Conservation (phyloP, 1,140 invertebrate species). For the Octopus sinensis region DNA sequence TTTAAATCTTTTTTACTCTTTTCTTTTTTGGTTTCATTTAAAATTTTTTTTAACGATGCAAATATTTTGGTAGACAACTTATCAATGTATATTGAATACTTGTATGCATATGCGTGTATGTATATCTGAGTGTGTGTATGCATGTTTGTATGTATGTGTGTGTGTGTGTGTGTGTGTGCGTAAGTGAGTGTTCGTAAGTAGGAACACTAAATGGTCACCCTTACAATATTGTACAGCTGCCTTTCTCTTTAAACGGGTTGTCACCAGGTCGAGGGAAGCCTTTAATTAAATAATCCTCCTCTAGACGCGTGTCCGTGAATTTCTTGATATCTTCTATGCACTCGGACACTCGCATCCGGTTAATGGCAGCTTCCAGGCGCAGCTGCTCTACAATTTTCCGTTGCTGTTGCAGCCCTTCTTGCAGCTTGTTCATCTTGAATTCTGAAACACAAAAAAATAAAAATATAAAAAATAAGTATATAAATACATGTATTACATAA, state of each 20-base stretch:
- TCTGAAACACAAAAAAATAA: not conserved
- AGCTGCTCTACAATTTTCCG: conserved; percentile 89
- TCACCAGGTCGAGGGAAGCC: conserved; percentile 94
- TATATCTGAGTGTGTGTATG: too few species aligned
- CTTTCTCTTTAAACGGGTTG: conserved; percentile 96
- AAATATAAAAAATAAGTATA: not conserved
- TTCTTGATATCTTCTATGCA: conserved; percentile 81
- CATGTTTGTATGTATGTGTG: too few species aligned
- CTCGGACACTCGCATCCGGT: conserved; percentile 80
- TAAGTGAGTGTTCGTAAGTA: too few species aligned
- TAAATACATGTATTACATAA: not conserved
- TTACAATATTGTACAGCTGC: conserved; percentile 79
- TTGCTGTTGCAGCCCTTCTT: conserved; percentile 67
- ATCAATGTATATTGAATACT: too few species aligned
- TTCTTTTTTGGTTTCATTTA: too few species aligned
- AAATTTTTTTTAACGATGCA: too few species aligned
- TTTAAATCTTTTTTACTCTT: too few species aligned
- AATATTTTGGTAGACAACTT: too few species aligned
- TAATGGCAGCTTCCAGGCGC: conserved; percentile 83
- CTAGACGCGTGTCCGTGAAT: conserved; percentile 87
- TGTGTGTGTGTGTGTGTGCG: too few species aligned
- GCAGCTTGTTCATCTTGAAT: conserved; percentile 49
- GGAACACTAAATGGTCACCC: not conserved
- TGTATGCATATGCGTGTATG: too few species aligned
- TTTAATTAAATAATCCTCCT: conserved; percentile 91